Conservation (phyloP, 30 jellyfish, hydroid and myxozoan genomes). For the Aurelia aurita complex sp. Pacific region DNA sequence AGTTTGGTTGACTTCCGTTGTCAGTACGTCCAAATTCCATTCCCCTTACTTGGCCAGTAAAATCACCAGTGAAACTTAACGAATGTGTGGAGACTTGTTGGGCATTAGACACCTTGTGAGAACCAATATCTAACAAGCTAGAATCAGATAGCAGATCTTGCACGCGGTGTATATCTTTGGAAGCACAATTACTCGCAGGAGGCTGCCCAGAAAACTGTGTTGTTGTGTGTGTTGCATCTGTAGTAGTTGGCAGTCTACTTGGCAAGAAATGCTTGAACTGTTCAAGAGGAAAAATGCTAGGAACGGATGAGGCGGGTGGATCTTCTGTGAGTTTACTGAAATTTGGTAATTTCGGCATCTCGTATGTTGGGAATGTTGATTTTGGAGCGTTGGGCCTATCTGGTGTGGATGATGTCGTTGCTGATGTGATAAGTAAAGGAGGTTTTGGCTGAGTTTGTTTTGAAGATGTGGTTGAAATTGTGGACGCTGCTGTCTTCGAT, state of each 20-base stretch:
- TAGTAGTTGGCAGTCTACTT: neutral
- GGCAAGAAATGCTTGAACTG: conserved; percentile 30
- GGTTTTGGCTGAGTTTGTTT: neutral
- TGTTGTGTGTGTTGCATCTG: conserved; percentile 19
- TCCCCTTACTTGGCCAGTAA: conserved; percentile 58
- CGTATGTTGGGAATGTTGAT: neutral
- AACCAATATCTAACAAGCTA: conserved; percentile 21
- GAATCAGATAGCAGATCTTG: conserved; percentile 40
- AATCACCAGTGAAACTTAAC: conserved; percentile 31
- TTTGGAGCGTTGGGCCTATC: neutral
- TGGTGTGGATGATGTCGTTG: neutral
- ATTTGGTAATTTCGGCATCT: neutral
- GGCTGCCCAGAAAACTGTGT: conserved; percentile 24
- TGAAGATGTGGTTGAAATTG: neutral
- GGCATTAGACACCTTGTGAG: conserved; percentile 5
- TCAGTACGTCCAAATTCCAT: conserved; percentile 47
- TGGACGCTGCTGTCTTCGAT: neutral
- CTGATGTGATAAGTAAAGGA: neutral
- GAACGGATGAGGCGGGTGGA: conserved; percentile 10
- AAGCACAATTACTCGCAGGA: neutral
- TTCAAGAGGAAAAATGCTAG: conserved; percentile 15
- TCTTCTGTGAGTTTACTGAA: conserved; percentile 7
- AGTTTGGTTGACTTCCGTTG: conserved; percentile 1
- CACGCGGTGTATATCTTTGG: conserved; percentile 45
- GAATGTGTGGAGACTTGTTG: neutral